phyloP scores from a whole-genome alignment of 2,888 invertebrate species.

The Drosophila diplacantha region DNA sequence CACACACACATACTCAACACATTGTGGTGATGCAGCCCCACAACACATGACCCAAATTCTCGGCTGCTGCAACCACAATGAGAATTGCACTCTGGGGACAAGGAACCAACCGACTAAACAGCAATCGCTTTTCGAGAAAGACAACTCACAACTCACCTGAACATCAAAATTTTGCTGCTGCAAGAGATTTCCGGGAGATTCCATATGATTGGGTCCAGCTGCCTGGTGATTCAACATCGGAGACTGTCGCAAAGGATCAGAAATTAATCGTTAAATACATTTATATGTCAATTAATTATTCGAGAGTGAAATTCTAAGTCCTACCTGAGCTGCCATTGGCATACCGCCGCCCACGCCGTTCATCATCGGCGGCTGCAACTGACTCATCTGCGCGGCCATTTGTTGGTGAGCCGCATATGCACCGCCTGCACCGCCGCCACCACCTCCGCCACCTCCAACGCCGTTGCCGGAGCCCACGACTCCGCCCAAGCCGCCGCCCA shows the following conservation, averaged over 20 bases:
- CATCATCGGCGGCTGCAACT: conserved; percentile 77
- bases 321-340: conserved; percentile 77
- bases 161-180: conserved; percentile 87
- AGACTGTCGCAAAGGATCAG: conserved; percentile 61
- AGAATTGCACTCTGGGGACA: conserved; percentile 31
- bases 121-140: conserved; percentile 12
- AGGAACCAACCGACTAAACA: not conserved
- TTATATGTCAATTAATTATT: not conserved
- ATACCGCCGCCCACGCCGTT: conserved; percentile 77
- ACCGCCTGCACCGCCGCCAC: conserved; percentile 46
- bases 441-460: conserved; percentile 45
- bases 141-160: conserved; percentile 81
- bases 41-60: conserved; percentile 54
- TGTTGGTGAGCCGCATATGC: conserved; percentile 77
- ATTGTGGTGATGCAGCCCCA: conserved; percentile 8
- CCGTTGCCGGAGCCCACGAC: conserved; percentile 51
- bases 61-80: conserved; percentile 24
- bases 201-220: conserved; percentile 77
- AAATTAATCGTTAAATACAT: conserved; percentile 1
- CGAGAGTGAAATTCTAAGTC: not conserved
- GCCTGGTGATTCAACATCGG: conserved; percentile 78
- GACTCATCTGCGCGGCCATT: conserved; percentile 77
- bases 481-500: conserved; percentile 58
- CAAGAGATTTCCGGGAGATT: conserved; percentile 79
- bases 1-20: not conserved